Evolutionary conservation across 2,113 vertebrate genomes (phyloP).

Genomic region (Phrynosoma platyrhinos): DNA sequence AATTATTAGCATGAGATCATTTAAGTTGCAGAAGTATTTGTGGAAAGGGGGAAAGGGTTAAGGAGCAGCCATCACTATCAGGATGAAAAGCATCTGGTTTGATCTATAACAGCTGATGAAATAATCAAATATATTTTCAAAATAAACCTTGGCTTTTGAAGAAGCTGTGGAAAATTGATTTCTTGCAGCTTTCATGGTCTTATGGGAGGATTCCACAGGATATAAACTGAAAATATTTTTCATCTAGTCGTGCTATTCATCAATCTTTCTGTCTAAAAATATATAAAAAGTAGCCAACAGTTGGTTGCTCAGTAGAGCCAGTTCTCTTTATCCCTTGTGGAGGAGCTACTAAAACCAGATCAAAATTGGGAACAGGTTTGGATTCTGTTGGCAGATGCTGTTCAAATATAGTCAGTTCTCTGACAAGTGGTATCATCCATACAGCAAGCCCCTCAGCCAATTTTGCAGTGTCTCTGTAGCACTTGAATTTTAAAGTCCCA

Average conservation of each 20-base stretch:
- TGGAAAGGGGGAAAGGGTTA: neutral
- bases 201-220: constrained; percentile 47
- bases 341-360: neutral
- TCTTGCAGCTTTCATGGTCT: constrained; percentile 55
- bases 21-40: constrained; percentile 30
- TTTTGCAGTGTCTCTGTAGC: neutral
- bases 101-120: constrained; percentile 66
- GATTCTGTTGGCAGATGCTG: neutral
- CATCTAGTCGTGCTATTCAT: constrained; percentile 34
- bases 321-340: constrained; percentile 14
- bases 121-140: constrained; percentile 45
- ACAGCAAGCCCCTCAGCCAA: neutral
- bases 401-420: constrained; percentile 1
- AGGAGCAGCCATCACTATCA: neutral
- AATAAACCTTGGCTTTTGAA: constrained; percentile 63
- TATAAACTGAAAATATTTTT: constrained; percentile 56
- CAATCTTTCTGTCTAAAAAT: constrained; percentile 55
- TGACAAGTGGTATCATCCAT: neutral
- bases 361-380: neutral
- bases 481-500: neutral
- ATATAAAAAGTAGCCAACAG: constrained; percentile 58
- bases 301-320: constrained; percentile 52
- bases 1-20: constrained; percentile 13
- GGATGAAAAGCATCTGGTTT: constrained; percentile 13
- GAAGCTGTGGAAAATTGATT: constrained; percentile 69